Conservation (phyloP, 2,797 vertebrate species). For the Amphiprion clarkii region DNA sequence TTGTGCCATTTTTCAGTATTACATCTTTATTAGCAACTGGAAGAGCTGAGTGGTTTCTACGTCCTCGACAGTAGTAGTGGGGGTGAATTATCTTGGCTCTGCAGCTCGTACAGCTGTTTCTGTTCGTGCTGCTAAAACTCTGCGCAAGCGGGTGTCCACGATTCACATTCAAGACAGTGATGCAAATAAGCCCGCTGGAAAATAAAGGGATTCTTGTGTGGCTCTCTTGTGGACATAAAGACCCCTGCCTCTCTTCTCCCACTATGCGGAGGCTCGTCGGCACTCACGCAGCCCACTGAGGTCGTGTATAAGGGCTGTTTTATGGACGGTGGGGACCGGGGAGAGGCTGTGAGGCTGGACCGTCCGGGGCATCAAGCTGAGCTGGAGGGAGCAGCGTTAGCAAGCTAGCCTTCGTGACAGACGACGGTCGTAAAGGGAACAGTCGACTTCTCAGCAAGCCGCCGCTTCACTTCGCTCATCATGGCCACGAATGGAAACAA, state of each 20-base stretch:
- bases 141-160: conserved; percentile 68
- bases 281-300: conserved; percentile 19
- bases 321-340: conserved; percentile 66
- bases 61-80: conserved; percentile 50
- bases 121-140: conserved; percentile 57
- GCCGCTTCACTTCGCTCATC: conserved; percentile 40
- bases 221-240: conserved; percentile 26
- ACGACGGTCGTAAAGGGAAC: conserved; percentile 9
- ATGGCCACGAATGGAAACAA: conserved; percentile 91
- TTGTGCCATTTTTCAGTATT: neutral
- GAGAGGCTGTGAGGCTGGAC: conserved; percentile 61
- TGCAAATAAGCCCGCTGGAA: conserved; percentile 46
- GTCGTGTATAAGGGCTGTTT: conserved; percentile 54
- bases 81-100: conserved; percentile 31
- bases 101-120: conserved; percentile 66
- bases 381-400: conserved; percentile 54
- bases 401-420: conserved; percentile 63
- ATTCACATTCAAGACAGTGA: conserved; percentile 48
- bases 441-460: conserved; percentile 1
- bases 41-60: neutral
- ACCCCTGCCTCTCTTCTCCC: conserved; percentile 16
- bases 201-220: conserved; percentile 42
- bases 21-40: rapidly evolving
- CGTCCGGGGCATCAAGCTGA: conserved; percentile 67
- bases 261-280: conserved; percentile 47